A percentile compares a stretch with the other conserved stretches of the same genome.
phyloP scores from a whole-genome alignment of 2,113 vertebrate genomes.

The Clarias batrachus region DNA sequence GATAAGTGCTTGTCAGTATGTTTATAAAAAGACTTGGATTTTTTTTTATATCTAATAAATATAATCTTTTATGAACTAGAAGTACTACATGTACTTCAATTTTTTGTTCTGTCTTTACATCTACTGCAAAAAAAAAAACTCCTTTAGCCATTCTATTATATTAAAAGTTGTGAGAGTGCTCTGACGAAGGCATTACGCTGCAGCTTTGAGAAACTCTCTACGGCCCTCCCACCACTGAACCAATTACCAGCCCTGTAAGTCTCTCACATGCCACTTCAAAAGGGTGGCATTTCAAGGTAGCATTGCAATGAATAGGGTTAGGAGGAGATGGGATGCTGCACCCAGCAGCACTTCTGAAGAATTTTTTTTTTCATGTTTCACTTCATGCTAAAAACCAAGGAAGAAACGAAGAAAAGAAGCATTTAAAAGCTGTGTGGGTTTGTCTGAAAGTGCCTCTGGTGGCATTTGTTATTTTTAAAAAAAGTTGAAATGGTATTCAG shows the following conservation, averaged over 20 bases:
- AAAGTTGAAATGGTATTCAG: slow-evolving; percentile 46
- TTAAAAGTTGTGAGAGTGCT: slow-evolving; percentile 36
- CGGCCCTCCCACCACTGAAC: slow-evolving; percentile 32
- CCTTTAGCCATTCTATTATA: background rate
- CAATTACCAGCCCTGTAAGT: slow-evolving; percentile 55
- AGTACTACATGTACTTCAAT: background rate
- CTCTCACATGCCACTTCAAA: slow-evolving; percentile 56
- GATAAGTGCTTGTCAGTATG: background rate
- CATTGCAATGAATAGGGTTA: slow-evolving; percentile 37
- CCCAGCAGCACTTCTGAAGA: slow-evolving; percentile 24
- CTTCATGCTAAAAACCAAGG: slow-evolving; percentile 13
- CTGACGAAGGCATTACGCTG: slow-evolving; percentile 37
- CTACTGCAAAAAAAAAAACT: background rate
- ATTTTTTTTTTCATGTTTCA: slow-evolving; percentile 50
- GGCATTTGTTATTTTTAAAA: slow-evolving; percentile 43
- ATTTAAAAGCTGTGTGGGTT: slow-evolving; percentile 50
- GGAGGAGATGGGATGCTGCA: background rate
- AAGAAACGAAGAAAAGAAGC: slow-evolving; percentile 7
- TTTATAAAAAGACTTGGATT: background rate
- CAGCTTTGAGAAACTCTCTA: slow-evolving; percentile 30
- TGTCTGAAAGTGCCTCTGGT: slow-evolving; percentile 35
- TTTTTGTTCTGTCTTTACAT: background rate
- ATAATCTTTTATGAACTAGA: background rate
- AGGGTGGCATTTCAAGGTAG: slow-evolving; percentile 51
- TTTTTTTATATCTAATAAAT: background rate